Percentiles rank a stretch among this genome's conserved stretches.
Evolutionary conservation across 2,797 vertebrate genomes (phyloP).

Genomic region (Myotis myotis): DNA sequence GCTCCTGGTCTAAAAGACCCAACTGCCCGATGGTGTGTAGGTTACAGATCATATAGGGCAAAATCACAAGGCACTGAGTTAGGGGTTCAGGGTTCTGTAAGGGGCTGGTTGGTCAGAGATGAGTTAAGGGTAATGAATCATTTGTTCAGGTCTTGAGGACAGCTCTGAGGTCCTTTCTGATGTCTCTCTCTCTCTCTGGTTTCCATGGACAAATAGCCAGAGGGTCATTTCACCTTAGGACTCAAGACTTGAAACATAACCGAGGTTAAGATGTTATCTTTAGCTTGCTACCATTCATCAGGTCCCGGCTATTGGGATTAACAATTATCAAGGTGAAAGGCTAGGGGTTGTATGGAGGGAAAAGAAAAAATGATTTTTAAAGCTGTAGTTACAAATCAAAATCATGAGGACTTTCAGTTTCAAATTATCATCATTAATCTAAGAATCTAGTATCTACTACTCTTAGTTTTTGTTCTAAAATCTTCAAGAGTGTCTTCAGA

Average conservation of each 20-base stretch:
- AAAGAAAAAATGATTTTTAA: background rate
- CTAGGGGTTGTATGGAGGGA: background rate
- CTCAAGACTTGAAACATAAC: background rate
- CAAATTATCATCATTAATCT: background rate
- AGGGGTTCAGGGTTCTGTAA: too few species aligned
- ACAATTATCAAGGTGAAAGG: background rate
- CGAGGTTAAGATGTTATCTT: background rate
- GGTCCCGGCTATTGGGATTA: background rate
- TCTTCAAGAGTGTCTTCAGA: background rate
- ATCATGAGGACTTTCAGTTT: background rate
- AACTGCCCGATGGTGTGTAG: background rate
- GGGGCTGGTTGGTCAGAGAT: too few species aligned
- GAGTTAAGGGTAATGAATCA: background rate
- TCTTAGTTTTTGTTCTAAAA: background rate
- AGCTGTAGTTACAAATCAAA: background rate
- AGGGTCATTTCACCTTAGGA: background rate
- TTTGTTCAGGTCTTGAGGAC: background rate
- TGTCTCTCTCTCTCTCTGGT: too few species aligned
- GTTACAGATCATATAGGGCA: background rate
- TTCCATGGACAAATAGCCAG: background rate
- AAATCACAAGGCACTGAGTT: too few species aligned
- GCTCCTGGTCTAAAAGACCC: background rate
- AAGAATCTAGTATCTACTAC: background rate
- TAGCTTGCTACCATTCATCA: background rate
- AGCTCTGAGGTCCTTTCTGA: background rate